These are phyloP conservation scores for Chionis minor DNA, from an alignment of 2,113 vertebrate genomes.

Conservation along the genomic window DNA sequence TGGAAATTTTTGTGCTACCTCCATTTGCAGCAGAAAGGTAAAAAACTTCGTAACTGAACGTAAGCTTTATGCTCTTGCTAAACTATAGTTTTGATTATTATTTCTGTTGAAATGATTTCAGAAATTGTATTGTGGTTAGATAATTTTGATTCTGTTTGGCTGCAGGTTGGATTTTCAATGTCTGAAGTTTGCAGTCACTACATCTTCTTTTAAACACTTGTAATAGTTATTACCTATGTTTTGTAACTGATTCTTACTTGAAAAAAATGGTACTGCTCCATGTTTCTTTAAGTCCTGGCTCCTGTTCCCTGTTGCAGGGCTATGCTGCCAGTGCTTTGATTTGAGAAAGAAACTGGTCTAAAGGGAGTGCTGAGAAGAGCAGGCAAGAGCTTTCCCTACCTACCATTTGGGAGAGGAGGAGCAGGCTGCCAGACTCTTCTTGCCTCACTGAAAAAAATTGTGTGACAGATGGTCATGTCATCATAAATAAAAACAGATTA, in stretches of 20 bases:
- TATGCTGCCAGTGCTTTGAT: background rate
- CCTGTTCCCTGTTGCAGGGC: background rate
- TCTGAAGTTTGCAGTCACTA: background rate
- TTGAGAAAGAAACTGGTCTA: background rate
- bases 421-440: background rate
- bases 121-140: background rate
- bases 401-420: background rate
- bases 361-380: background rate
- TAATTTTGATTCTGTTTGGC: background rate
- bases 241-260: background rate
- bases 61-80: background rate
- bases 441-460: background rate
- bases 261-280: background rate
- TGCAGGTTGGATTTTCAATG: background rate
- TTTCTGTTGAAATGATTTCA: background rate
- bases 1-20: background rate
- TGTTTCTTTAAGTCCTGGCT: background rate
- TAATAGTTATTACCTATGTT: background rate
- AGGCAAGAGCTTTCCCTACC: background rate
- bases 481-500: conserved; percentile 22
- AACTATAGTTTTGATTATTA: background rate
- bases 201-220: background rate
- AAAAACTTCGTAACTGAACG: background rate
- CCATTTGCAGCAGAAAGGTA: background rate
- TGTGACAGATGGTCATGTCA: background rate